phyloP scores from a whole-genome alignment of 2,797 vertebrate genomes.

The Falco novaeseelandiae region DNA sequence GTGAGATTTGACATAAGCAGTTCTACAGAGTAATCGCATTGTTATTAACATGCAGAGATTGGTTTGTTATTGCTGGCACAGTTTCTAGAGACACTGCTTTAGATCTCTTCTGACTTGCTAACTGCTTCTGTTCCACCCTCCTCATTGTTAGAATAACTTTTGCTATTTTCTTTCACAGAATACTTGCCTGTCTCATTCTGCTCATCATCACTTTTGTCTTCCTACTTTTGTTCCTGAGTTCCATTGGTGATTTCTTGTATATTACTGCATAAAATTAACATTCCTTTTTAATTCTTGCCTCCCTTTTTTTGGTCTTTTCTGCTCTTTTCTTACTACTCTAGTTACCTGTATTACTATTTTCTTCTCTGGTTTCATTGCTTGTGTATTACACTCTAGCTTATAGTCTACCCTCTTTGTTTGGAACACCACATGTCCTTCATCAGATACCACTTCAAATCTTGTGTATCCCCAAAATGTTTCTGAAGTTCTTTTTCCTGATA shows the following conservation, averaged over 20 bases:
- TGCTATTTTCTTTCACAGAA: neutral
- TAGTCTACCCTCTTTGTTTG: neutral
- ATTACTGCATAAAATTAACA: neutral
- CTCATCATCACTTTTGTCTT: neutral
- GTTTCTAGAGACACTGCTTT: neutral
- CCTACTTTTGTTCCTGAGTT: neutral
- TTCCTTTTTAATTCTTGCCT: neutral
- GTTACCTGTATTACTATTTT: neutral
- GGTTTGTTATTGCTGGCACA: neutral
- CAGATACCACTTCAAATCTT: neutral
- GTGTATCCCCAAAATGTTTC: neutral
- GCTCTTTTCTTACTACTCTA: neutral
- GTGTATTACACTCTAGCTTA: rapidly evolving
- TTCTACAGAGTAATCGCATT: neutral
- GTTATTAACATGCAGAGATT: neutral
- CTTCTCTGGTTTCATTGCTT: neutral
- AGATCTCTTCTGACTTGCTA: neutral
- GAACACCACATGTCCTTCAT: neutral
- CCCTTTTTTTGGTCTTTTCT: neutral
- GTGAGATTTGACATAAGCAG: neutral
- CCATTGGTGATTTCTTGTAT: neutral
- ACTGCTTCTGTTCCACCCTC: neutral
- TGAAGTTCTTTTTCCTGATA: neutral
- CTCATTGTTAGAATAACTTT: neutral
- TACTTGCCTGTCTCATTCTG: neutral